Conservation (phyloP, 2,113 vertebrate genomes). For the Stegostoma tigrinum region DNA sequence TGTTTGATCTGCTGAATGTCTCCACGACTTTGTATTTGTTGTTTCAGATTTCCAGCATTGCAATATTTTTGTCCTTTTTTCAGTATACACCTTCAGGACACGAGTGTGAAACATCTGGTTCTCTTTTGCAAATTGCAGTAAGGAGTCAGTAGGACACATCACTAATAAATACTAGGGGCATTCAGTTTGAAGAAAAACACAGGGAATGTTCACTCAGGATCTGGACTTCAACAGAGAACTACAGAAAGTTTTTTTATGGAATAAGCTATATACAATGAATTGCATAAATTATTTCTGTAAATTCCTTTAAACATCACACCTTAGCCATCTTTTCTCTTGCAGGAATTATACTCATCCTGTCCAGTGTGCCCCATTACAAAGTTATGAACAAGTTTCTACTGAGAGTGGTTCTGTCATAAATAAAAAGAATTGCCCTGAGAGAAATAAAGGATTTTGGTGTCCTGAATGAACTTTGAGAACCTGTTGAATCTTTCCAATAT, state of each 20-base stretch:
- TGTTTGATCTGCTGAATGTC: too few species aligned
- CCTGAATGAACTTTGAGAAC: not conserved
- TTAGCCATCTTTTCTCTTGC: not conserved
- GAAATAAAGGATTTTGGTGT: not conserved
- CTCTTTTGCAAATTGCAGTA: not conserved
- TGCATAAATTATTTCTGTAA: conserved; percentile 19
- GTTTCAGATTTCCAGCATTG: too few species aligned
- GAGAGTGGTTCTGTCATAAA: not conserved
- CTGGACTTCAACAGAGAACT: not conserved
- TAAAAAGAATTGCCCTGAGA: not conserved
- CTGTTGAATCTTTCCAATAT: not conserved
- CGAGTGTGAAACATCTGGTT: not conserved
- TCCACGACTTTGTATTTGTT: too few species aligned
- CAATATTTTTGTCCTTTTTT: too few species aligned
- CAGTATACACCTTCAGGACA: not conserved
- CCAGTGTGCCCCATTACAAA: not conserved
- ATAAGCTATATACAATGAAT: not conserved
- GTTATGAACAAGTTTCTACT: not conserved
- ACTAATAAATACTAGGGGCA: not conserved
- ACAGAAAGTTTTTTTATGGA: too few species aligned
- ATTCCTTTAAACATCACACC: not conserved
- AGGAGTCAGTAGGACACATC: not conserved
- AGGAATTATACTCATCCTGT: conserved; percentile 8
- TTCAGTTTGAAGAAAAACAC: not conserved
- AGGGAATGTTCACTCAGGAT: not conserved